Evolutionary conservation across 1,140 invertebrate genomes (phyloP), one percentile per base, ranked within the genome.

Genomic region (Schlechtendalia chinensis): DNA sequence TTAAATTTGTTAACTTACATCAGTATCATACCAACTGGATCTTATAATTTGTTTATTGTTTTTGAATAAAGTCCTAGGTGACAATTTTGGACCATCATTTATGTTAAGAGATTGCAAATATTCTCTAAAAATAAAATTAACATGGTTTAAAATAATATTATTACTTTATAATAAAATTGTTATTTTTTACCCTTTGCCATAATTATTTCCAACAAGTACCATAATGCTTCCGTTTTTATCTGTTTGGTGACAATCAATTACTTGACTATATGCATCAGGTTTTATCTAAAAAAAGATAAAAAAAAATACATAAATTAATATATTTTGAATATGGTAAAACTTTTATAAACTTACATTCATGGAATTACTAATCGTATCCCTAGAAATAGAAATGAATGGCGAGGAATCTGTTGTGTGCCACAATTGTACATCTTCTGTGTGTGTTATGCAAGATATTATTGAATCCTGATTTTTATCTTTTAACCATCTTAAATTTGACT

Each of bases 381-480:
- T 88, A 1, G 85, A 85, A 83, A 90, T 92, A 82, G 85, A 88
- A 4, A 84, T 83, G 5, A 89, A 84, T 50, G 89, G 86, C 82
- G 90, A 89, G 1, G 89, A 91, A 82, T 87, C 89, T 29, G 89
- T 86, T n/a, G 86, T 86, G 72, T 91, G 86, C 90, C 92, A 95
- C 27, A 93, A 84, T 85, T 93, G 91, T 11, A 94, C 83, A 81
- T 91, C 90, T 83, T 90, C 89, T 17, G 89, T 91, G 83, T 93
- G 90, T 3, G 93, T 93, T 12, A 91, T 86, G 83, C 91, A 93
- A 88, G 14, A 92, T 84, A 82, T 86, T 67, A 86, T 86, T 85
- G 81, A 50, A 19, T 71, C 45, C 0, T 81, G 47, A 47, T 87
- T 82, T 63, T 80, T 65, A 24, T 71, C 59, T 65, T 81, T 81